Evolutionary conservation across 2,113 vertebrate species (phyloP).

Genomic region (Quiscalus mexicanus): DNA sequence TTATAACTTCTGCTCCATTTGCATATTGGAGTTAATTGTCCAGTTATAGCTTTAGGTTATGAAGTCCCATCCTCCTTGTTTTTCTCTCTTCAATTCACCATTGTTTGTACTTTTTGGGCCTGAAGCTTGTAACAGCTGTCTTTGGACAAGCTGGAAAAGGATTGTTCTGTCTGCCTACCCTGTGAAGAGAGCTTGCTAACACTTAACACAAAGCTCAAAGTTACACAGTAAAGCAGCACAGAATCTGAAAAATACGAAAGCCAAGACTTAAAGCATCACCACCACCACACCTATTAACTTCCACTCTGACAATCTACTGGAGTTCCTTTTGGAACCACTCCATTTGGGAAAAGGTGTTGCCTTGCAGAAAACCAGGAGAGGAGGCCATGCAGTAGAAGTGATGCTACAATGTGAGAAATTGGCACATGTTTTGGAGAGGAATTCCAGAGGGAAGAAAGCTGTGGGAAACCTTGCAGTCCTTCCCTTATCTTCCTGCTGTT

Average conservation of each 20-base stretch:
- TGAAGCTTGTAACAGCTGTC: neutral
- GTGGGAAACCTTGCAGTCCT: neutral
- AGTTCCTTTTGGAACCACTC: neutral
- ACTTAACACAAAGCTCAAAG: neutral
- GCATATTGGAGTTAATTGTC: neutral
- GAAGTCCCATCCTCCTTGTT: neutral
- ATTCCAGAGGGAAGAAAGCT: neutral
- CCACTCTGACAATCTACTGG: too few relatives aligned
- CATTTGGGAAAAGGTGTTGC: neutral
- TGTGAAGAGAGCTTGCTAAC: neutral
- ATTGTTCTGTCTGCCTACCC: neutral
- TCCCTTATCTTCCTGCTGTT: neutral
- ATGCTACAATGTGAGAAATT: neutral
- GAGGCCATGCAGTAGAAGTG: fast-evolving
- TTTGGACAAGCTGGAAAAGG: neutral
- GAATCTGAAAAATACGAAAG: neutral
- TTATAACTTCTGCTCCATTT: neutral
- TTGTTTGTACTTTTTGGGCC: neutral
- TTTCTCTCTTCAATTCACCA: neutral
- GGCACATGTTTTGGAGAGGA: neutral
- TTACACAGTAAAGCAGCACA: neutral
- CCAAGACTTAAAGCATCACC: neutral
- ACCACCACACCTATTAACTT: fast-evolving
- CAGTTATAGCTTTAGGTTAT: fast-evolving
- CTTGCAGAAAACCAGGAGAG: neutral